Conservation (phyloP, 2,797 vertebrate species). For the Mico argentatus region DNA sequence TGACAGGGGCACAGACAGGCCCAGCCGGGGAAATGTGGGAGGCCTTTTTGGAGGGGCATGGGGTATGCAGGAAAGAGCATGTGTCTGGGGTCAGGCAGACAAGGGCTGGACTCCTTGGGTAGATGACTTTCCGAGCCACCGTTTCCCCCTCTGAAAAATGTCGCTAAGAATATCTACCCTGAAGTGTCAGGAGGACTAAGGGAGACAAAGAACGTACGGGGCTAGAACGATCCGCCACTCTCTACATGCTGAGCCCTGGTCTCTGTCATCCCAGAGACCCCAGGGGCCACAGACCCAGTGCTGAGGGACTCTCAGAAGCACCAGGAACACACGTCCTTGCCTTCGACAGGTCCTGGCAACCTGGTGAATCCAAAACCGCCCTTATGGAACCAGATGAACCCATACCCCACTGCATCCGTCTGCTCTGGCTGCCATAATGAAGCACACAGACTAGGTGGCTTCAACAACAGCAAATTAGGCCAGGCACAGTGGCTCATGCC, state of each 20-base stretch:
- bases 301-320: neutral
- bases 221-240: too few relatives aligned
- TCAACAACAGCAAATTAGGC: neutral
- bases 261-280: neutral
- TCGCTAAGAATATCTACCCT: neutral
- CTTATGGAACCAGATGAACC: neutral
- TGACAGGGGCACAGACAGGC: neutral
- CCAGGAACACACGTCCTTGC: neutral
- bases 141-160: neutral
- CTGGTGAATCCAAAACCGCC: neutral
- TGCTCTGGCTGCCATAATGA: neutral
- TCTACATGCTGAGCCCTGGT: neutral
- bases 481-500: neutral
- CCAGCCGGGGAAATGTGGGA: neutral
- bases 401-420: neutral
- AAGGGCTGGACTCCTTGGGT: neutral
- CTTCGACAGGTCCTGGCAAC: neutral
- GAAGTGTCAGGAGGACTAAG: fast-evolving
- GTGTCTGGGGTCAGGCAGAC: neutral
- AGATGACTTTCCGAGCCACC: neutral
- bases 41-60: neutral
- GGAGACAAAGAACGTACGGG: neutral
- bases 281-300: neutral
- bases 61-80: neutral
- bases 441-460: neutral